Evolutionary conservation across 2,888 invertebrate species (phyloP), one percentile per base, ranked within the genome.

Genomic region (Drosophila prostipennis): DNA sequence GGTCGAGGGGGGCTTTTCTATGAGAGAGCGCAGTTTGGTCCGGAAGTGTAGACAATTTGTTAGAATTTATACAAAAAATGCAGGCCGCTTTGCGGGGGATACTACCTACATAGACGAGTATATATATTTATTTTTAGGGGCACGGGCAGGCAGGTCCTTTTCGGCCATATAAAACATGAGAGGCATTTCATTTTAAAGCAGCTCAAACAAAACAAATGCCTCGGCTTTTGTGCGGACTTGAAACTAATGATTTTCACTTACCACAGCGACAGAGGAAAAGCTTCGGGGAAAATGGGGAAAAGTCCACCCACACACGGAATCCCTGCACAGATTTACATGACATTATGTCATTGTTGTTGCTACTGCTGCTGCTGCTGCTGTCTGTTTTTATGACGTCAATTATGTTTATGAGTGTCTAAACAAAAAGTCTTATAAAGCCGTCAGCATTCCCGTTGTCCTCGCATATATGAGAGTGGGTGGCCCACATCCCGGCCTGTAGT

Each of bases 41-140:
- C 84, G 84, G 89, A 84, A 84, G 89, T 84, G 84, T 84, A 84
- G 84, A 84, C 89, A 84, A 84, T 84, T 84, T 84, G 84, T 84
- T 84, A 88, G 84, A 84, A 86, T 84, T 88, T 85, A 79, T 86
- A 86, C 77, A 82, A 82, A 85, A 84, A 81, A 77, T 58, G 74
- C 56, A 72, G 53, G 64, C 64, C 52, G 57, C 57, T 51, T 52
- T 32, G 40, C 40, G 39, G 36, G 26, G 23, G 3, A 39, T 13
- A 16, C 16, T 10, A 45, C n/a, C 16, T 29, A 29, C 11, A 43
- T 36, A 42, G 16, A 34, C 16, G 37, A 32, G 14, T n/a, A 14
- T 39, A 37, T 10, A 49, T 23, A 14, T 39, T 19, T 23, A n/a
- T 26, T 23, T 40, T 40, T 59, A 37, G 60, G 16, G 36, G 14